Evolutionary conservation across 2,888 invertebrate species (phyloP).

Genomic region (Caenorhabditis angaria): DNA sequence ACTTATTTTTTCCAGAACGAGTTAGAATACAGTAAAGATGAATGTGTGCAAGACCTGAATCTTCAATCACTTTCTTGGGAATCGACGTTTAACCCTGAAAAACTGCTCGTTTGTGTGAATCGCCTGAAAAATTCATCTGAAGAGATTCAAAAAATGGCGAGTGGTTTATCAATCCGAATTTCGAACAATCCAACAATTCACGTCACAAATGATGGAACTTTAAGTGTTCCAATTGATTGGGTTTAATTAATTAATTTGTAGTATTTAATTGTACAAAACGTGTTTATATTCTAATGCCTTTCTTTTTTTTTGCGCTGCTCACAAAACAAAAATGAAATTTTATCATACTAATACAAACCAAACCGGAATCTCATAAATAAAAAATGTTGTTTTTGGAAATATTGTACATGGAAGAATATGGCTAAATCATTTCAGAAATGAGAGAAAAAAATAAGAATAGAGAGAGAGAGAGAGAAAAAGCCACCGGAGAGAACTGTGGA

Average conservation of each 20-base stretch:
- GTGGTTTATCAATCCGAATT: constrained; percentile 56
- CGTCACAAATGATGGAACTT: constrained; percentile 58
- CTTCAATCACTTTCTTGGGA: constrained; percentile 49
- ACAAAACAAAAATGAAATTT: too few relatives aligned
- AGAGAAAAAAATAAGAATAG: neutral
- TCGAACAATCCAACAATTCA: constrained; percentile 62
- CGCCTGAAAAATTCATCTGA: constrained; percentile 32
- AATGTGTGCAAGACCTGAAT: constrained; percentile 43
- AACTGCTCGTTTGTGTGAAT: constrained; percentile 34
- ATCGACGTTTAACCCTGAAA: constrained; percentile 31
- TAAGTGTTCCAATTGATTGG: constrained; percentile 66
- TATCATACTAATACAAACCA: too few relatives aligned
- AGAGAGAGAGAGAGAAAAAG: neutral
- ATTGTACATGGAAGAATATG: constrained; percentile 3
- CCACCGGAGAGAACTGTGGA: constrained; percentile 2
- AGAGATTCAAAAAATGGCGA: constrained; percentile 22
- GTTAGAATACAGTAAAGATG: constrained; percentile 27
- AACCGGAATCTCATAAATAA: neutral
- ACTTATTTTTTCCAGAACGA: constrained; percentile 35
- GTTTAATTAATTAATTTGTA: constrained; percentile 11
- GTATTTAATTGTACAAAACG: neutral
- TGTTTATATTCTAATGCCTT: constrained; percentile 6
- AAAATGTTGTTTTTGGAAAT: neutral
- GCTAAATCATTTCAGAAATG: neutral
- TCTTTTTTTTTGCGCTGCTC: neutral